Base-by-base conservation (phyloP, 2,888 invertebrate species). In the Parnassius glacialis region DNA sequence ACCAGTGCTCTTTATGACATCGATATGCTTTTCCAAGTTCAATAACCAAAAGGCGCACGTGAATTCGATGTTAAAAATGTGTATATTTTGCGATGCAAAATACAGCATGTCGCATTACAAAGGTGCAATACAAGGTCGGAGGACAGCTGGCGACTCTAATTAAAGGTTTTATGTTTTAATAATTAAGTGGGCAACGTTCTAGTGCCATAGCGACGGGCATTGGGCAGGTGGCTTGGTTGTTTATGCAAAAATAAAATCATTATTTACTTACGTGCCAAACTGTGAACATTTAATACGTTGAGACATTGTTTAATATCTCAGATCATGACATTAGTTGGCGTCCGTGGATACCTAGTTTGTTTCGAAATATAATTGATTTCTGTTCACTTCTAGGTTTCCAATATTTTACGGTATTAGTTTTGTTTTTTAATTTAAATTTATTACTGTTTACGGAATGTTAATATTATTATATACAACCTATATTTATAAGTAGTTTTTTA, bases 81-180 rank as follows among this genome's bases (percentile, higher is more conserved):
- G 73, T 74, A 79, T 72, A 86, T 90, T 73, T 87, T 87, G 79
- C 84, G 74, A 84, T 86, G 84, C 84, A 85, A 87, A 85, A 84
- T 83, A 85, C 80, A 76, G 77, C 80, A 81, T 84, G 81, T 82
- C 79, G 78, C 74, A 76, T 76, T 78, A 86, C 84, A 87, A 90
- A 91, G 90, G 90, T 91, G 90, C 84, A 79, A 66, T 75, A 72
- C 90, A 89, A 90, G 90, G 90, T 78, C 85, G 76, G 62, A 45
- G 62, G 80, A 80, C 90, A 91, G 89, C 84, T 90, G 90, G 78
- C 61, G 60, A 70, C 73, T 83, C 85, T 90, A 90, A 91, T 90
- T 91, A 91, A 88, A 89, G 84, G 87, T 85, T 90, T 90, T 88
- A 89, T 86, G 84, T 81, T 85, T 84, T 88, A 90, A 91, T 90